Conservation (phyloP, 2,113 vertebrate genomes). For the Otis tarda region DNA sequence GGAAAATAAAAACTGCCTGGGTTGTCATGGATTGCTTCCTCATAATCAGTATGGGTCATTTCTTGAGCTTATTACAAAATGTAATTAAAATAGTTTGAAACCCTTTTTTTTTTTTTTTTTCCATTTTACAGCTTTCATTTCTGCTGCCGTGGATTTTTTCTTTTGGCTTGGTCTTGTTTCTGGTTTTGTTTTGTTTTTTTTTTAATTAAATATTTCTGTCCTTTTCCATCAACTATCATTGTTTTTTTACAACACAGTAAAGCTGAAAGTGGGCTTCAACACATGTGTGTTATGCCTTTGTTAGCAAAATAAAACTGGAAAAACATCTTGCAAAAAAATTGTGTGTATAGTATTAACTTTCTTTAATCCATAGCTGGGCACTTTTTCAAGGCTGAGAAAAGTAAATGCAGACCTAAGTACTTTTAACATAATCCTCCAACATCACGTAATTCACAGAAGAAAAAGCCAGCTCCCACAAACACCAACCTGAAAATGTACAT, state of each 20-base stretch:
- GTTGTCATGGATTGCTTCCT: neutral
- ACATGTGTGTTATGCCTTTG: neutral
- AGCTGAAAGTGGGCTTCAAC: neutral
- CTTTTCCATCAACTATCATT: neutral
- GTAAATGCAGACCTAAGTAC: neutral
- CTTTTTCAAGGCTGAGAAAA: neutral
- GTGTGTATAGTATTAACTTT: neutral
- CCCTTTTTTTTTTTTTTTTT: neutral
- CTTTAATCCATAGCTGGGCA: neutral
- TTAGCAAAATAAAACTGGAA: conserved; percentile 13
- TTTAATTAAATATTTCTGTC: neutral
- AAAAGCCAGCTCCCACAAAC: neutral
- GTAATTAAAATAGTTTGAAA: neutral
- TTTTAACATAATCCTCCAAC: neutral
- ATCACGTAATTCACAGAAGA: neutral
- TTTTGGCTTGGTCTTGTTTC: neutral
- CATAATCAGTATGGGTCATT: neutral
- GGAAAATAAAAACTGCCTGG: neutral
- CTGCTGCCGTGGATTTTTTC: neutral
- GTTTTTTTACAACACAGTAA: neutral
- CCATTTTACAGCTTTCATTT: neutral
- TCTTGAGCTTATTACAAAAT: conserved; percentile 7
- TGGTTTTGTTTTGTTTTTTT: neutral
- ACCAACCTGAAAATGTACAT: neutral
- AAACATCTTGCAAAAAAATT: neutral